These are phyloP conservation scores for Xenopus borealis DNA, from an alignment of 2,113 vertebrate genomes.

Conservation along the genomic window DNA sequence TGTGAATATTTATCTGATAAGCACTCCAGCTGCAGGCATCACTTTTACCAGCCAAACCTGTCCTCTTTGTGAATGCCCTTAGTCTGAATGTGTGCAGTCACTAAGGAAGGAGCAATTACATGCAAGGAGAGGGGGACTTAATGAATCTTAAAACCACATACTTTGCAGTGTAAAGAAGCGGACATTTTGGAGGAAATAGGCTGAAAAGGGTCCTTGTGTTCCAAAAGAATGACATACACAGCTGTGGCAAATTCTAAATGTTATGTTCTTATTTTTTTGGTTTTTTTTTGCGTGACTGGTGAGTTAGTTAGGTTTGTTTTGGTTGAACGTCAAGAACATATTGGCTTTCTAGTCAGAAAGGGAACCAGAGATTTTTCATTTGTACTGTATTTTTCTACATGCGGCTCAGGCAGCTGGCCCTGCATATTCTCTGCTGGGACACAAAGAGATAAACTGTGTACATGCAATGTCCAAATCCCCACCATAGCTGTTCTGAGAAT, in stretches of 20 bases:
- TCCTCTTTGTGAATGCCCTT: not conserved
- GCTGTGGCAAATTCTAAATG: conserved; percentile 42
- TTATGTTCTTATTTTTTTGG: conserved; percentile 46
- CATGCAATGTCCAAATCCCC: not conserved
- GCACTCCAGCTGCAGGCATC: conserved; percentile 37
- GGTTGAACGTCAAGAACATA: conserved; percentile 35
- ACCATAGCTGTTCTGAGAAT: not conserved
- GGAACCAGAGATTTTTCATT: conserved; percentile 24
- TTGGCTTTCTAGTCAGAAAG: conserved; percentile 35
- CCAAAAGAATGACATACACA: conserved; percentile 47
- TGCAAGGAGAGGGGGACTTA: conserved; percentile 25
- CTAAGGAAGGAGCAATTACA: conserved; percentile 33
- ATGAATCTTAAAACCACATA: conserved; percentile 49
- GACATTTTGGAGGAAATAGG: conserved; percentile 43
- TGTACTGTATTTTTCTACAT: conserved; percentile 37
- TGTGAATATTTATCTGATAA: conserved; percentile 41
- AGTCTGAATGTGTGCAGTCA: conserved; percentile 15
- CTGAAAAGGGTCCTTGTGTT: conserved; percentile 43
- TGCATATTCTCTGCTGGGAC: conserved; percentile 27
- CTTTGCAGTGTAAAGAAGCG: conserved; percentile 41
- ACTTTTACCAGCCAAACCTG: conserved; percentile 13
- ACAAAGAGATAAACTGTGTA: not conserved
- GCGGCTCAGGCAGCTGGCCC: conserved; percentile 13
- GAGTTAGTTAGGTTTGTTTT: conserved; percentile 47
- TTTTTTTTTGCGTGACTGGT: conserved; percentile 26